A percentile compares a stretch with the other conserved stretches of the same genome.
These are phyloP conservation scores for Lophius americanus DNA, from an alignment of 2,797 vertebrate genomes.

Conservation along the genomic window DNA sequence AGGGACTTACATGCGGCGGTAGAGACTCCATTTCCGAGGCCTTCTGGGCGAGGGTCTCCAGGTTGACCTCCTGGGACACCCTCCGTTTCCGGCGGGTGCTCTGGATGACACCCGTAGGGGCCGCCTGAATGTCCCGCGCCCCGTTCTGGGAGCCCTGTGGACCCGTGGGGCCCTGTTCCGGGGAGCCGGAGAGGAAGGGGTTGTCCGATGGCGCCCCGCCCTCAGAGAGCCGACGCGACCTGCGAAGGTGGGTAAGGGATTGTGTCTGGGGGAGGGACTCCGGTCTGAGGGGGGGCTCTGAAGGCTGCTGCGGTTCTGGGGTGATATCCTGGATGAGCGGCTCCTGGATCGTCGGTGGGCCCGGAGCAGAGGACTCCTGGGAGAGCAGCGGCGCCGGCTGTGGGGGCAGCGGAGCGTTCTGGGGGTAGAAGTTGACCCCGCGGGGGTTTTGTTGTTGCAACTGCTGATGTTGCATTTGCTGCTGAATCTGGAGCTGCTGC, in stretches of 20 bases:
- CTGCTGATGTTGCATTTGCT: constrained; percentile 83
- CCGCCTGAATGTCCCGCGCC: constrained; percentile 81
- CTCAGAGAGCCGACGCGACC: constrained; percentile 94
- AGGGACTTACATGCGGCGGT: constrained; percentile 70
- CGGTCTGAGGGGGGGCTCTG: constrained; percentile 60
- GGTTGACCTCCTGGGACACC: constrained; percentile 94
- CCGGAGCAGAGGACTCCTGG: constrained; percentile 66
- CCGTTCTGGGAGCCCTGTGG: constrained; percentile 59
- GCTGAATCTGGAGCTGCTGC: constrained; percentile 66
- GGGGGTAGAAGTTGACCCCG: constrained; percentile 76
- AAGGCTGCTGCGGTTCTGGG: constrained; percentile 67
- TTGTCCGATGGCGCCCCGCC: constrained; percentile 86
- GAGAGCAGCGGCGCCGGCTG: constrained; percentile 71
- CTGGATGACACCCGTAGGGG: constrained; percentile 92
- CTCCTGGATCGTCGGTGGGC: constrained; percentile 64
- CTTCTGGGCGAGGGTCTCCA: constrained; percentile 95
- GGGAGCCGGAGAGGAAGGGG: constrained; percentile 71
- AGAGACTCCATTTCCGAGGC: constrained; percentile 94
- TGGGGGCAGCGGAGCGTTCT: constrained; percentile 81
- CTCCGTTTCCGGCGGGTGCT: constrained; percentile 89
- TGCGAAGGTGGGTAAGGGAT: constrained; percentile 79
- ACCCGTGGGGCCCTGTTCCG: constrained; percentile 54
- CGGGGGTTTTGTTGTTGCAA: constrained; percentile 80
- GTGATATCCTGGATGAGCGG: constrained; percentile 73
- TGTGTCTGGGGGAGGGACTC: constrained; percentile 72